These are phyloP conservation scores for Hyposmocoma kahamanoa DNA, from an alignment of 1,140 invertebrate genomes.

Conservation along the genomic window DNA sequence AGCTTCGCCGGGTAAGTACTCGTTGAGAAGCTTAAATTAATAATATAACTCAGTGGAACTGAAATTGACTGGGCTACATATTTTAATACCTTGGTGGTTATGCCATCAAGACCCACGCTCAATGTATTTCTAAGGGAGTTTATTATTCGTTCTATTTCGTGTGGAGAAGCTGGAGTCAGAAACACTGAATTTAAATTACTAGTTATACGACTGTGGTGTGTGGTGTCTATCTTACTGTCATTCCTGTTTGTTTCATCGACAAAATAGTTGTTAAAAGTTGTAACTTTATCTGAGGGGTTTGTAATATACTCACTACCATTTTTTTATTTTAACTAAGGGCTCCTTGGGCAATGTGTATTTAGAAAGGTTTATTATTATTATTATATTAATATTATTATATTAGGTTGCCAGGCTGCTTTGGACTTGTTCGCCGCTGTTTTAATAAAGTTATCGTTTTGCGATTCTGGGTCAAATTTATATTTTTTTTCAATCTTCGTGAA, in stretches of 20 bases:
- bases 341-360: not conserved
- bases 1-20: conserved; percentile 1
- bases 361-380: conserved; percentile 1
- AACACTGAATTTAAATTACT: conserved; percentile 3
- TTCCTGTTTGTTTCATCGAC: conserved; percentile 1
- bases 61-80: conserved; percentile 2
- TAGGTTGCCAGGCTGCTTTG: conserved; percentile 5
- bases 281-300: not conserved
- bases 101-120: conserved; percentile 11
- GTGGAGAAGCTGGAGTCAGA: conserved; percentile 1
- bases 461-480: not conserved
- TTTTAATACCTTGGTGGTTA: conserved; percentile 12
- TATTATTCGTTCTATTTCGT: conserved; percentile 11
- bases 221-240: not conserved
- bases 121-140: conserved; percentile 11
- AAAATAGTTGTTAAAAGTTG: conserved; percentile 5
- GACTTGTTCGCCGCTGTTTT: not conserved
- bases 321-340: not conserved
- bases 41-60: not conserved
- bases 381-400: too few species aligned
- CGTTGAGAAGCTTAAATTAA: not conserved
- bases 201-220: not conserved
- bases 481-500: not conserved
- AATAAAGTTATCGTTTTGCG: conserved; percentile 6
- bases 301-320: not conserved